Conservation (phyloP, 1,140 invertebrate genomes). For the Neotoxoptera formosana region DNA sequence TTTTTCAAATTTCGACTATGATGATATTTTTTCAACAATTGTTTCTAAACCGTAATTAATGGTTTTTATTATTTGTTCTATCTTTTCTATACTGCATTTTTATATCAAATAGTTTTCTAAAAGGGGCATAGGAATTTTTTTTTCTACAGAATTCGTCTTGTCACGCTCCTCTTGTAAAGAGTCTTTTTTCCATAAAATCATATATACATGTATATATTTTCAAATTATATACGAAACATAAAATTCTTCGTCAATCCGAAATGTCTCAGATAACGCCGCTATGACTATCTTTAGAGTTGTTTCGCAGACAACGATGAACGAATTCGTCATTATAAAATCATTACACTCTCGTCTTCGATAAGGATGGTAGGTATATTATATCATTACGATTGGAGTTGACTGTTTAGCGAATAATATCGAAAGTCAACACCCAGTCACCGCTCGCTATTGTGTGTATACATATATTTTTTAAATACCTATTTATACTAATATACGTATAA, state of each 20-base stretch:
- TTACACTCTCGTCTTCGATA: constrained; percentile 1
- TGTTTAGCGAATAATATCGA: neutral
- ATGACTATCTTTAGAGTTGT: neutral
- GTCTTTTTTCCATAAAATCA: neutral
- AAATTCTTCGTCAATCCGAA: neutral
- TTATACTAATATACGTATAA: neutral
- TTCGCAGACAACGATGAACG: neutral
- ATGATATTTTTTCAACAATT: neutral
- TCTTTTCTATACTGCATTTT: neutral
- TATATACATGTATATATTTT: too few relatives aligned
- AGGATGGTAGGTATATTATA: neutral
- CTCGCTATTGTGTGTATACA: neutral
- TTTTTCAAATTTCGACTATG: neutral
- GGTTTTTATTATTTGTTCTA: neutral
- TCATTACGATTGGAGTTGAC: neutral
- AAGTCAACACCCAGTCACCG: neutral
- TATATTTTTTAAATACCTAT: too few relatives aligned
- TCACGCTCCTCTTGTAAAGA: neutral
- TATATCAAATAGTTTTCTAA: neutral
- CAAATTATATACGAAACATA: neutral
- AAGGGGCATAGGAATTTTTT: neutral
- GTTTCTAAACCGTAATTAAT: neutral
- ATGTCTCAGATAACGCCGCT: neutral
- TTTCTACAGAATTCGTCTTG: neutral
- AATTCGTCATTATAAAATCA: constrained; percentile 17